phyloP scores from a whole-genome alignment of 2,888 invertebrate genomes.

The Dryococelus australis region DNA sequence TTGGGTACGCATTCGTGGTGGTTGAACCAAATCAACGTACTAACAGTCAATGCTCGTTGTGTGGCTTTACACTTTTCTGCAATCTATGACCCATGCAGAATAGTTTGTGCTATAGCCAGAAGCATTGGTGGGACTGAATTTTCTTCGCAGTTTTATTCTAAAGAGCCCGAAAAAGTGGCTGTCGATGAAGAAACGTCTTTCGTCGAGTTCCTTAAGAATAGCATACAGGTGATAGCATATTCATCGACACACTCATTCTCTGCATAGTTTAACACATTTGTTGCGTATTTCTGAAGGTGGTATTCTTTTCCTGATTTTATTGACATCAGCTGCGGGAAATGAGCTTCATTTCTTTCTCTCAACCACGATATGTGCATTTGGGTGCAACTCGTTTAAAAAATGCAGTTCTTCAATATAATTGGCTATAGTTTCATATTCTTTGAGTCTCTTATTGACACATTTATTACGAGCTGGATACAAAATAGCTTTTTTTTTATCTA shows the following conservation, averaged over 20 bases:
- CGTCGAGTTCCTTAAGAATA: background rate
- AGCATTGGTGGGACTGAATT: background rate
- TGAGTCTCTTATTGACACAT: no score
- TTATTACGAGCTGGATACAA: no score
- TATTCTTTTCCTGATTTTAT: background rate
- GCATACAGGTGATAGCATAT: background rate
- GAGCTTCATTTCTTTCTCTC: background rate
- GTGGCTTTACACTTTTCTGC: constrained; percentile 16
- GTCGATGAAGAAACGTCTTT: background rate
- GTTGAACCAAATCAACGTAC: background rate
- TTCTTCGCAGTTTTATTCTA: background rate
- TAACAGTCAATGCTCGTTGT: background rate
- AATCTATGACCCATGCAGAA: background rate
- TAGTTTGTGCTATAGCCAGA: background rate
- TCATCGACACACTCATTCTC: background rate
- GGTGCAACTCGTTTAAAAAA: no score
- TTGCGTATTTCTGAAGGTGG: background rate
- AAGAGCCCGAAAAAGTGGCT: background rate
- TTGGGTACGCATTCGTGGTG: constrained; percentile 4
- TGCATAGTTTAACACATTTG: background rate
- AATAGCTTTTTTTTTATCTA: no score
- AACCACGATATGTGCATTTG: background rate
- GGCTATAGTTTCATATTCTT: no score
- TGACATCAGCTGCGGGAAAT: constrained; percentile 19
- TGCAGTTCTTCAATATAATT: no score